Evolutionary conservation across 2,888 invertebrate species (phyloP).

Genomic region (Chrysomela aeneicollis): DNA sequence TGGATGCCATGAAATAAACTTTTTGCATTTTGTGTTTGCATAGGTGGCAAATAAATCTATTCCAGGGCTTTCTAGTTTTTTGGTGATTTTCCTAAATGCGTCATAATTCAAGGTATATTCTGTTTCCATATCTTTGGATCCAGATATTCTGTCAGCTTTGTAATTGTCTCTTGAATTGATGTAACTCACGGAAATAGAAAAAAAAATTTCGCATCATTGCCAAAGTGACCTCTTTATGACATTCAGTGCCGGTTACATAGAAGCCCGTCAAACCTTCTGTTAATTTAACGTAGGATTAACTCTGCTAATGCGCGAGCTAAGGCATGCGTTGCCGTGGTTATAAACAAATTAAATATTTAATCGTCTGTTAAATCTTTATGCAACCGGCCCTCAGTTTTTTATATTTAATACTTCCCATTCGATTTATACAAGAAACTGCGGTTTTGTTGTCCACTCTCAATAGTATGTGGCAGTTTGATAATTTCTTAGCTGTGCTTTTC

Average conservation of each 20-base stretch:
- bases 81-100: constrained; percentile 29
- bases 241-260: neutral
- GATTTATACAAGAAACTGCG: neutral
- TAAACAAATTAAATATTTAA: no score
- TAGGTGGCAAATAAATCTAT: constrained; percentile 10
- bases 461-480: neutral
- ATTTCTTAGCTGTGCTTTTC: neutral
- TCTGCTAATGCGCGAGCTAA: no score
- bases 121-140: constrained; percentile 6
- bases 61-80: constrained; percentile 9
- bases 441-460: constrained; percentile 4
- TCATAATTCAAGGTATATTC: constrained; percentile 8
- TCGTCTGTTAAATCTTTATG: no score
- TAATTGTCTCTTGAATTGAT: no score
- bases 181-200: no score
- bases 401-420: constrained; percentile 5
- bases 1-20: constrained; percentile 17
- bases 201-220: constrained; percentile 8
- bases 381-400: no score
- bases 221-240: neutral
- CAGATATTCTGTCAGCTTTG: neutral
- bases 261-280: no score
- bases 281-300: no score
- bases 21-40: constrained; percentile 16
- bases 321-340: no score